Evolutionary conservation across 2,797 vertebrate genomes (phyloP).

Genomic region (Podargus strigoides): DNA sequence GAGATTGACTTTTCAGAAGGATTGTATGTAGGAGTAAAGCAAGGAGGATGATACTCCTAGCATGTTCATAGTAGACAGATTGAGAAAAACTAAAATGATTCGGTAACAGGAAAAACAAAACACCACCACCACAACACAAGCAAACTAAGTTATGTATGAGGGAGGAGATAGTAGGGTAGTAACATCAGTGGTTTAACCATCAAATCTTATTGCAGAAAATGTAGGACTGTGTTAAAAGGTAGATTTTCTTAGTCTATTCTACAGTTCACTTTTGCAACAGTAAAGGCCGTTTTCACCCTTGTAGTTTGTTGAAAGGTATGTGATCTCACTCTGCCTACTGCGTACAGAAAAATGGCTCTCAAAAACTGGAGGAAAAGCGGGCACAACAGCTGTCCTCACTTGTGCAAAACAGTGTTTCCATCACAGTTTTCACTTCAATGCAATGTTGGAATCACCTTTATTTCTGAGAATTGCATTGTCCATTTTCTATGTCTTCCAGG

Average conservation of each 20-base stretch:
- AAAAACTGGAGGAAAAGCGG: neutral
- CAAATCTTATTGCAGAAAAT: neutral
- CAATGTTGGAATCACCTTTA: neutral
- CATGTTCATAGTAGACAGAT: rapidly evolving
- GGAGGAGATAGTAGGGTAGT: neutral
- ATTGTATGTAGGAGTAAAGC: neutral
- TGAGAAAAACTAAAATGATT: neutral
- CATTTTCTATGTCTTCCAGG: neutral
- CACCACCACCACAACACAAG: neutral
- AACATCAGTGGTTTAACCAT: neutral
- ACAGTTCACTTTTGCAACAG: neutral
- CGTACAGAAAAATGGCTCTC: neutral
- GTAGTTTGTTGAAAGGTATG: neutral
- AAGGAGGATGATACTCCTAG: neutral
- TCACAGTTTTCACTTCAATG: neutral
- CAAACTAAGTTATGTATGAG: neutral
- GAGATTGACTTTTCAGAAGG: neutral
- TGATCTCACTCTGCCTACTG: neutral
- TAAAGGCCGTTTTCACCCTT: neutral
- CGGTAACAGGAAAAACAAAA: neutral
- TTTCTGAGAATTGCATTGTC: neutral
- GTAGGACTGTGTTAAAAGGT: neutral
- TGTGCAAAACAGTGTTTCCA: neutral
- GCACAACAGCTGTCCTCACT: neutral
- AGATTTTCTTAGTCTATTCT: neutral